These are phyloP conservation scores for Aplocera efformata DNA, from an alignment of 2,888 invertebrate genomes.

Conservation along the genomic window DNA sequence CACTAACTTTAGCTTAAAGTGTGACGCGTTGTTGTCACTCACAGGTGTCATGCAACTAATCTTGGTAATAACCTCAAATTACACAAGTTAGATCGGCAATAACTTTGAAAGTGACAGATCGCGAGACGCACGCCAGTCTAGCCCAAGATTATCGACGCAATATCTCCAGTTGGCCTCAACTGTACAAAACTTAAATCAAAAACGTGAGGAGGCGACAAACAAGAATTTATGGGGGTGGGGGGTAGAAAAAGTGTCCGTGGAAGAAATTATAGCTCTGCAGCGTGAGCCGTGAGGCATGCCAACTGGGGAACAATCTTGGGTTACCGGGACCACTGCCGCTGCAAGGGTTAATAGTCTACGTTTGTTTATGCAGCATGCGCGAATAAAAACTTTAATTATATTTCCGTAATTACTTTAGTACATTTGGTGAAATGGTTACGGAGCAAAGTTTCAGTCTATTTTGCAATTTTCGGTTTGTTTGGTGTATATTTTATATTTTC, in stretches of 20 bases:
- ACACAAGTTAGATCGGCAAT: conserved; percentile 6
- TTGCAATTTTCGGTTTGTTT: too few species aligned
- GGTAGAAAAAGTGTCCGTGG: conserved; percentile 44
- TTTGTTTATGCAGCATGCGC: neutral
- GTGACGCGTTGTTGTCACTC: too few species aligned
- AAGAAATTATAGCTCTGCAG: conserved; percentile 60
- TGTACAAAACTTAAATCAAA: conserved; percentile 65
- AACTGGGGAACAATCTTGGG: conserved; percentile 25
- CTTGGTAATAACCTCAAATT: conserved; percentile 25
- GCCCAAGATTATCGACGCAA: conserved; percentile 49
- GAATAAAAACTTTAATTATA: conserved; percentile 6
- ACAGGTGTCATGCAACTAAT: conserved; percentile 18
- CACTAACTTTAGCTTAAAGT: too few species aligned
- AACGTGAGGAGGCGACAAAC: conserved; percentile 64
- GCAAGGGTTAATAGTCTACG: conserved; percentile 10
- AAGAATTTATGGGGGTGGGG: conserved; percentile 29
- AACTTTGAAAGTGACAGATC: conserved; percentile 15
- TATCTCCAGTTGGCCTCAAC: conserved; percentile 36
- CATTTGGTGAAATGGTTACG: too few species aligned
- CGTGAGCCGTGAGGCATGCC: conserved; percentile 33
- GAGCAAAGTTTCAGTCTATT: too few species aligned
- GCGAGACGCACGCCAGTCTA: conserved; percentile 33
- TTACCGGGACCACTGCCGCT: conserved; percentile 8
- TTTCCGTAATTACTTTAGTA: neutral
- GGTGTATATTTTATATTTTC: too few species aligned